Conservation (phyloP, 2,113 vertebrate genomes). For the Platichthys flesus region DNA sequence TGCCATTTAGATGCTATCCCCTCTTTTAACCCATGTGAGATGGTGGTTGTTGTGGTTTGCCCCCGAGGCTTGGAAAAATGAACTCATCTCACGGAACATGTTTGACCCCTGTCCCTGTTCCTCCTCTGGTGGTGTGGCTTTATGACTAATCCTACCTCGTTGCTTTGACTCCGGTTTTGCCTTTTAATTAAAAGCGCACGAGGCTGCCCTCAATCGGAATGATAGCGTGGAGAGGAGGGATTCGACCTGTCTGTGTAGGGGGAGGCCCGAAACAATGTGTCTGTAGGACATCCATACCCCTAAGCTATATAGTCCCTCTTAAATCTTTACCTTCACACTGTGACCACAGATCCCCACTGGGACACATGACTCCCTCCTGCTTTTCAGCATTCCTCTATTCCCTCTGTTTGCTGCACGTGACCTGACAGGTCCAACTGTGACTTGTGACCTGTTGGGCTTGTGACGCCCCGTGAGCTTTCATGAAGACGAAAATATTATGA, state of each 20-base stretch:
- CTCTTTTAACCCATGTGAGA: neutral
- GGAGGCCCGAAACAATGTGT: constrained; percentile 39
- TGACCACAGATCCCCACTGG: constrained; percentile 28
- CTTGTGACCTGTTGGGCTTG: constrained; percentile 12
- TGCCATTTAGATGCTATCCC: neutral
- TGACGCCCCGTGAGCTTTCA: constrained; percentile 4
- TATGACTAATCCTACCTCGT: constrained; percentile 25
- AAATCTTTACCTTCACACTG: constrained; percentile 45
- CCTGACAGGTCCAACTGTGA: constrained; percentile 4
- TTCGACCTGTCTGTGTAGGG: constrained; percentile 34
- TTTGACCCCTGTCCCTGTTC: constrained; percentile 42
- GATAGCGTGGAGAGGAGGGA: constrained; percentile 42
- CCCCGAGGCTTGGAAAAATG: constrained; percentile 47
- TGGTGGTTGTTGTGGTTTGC: constrained; percentile 49
- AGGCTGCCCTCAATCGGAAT: constrained; percentile 58
- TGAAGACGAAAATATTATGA: constrained; percentile 18
- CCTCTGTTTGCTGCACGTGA: constrained; percentile 24
- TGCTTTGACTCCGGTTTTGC: constrained; percentile 48
- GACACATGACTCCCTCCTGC: constrained; percentile 30
- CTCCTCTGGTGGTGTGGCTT: constrained; percentile 35
- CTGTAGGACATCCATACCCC: constrained; percentile 32
- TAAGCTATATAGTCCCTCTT: constrained; percentile 22
- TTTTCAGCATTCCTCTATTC: constrained; percentile 37
- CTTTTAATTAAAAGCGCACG: constrained; percentile 64
- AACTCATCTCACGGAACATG: constrained; percentile 33